phyloP scores from a whole-genome alignment of 2,888 invertebrate species.

The Deroplatys truncata region DNA sequence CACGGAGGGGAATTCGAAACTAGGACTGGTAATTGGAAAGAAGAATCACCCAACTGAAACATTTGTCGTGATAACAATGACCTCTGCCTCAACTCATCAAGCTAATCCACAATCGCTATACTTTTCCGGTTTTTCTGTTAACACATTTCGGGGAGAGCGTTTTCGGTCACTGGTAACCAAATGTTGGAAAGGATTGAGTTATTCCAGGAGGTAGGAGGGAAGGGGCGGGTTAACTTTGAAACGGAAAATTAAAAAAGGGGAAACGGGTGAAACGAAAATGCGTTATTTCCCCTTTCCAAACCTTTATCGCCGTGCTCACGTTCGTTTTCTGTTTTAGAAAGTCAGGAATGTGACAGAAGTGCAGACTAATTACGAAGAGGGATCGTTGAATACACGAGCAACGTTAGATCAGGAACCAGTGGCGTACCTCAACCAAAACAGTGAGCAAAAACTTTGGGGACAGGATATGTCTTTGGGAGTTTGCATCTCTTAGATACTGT shows the following conservation, averaged over 20 bases:
- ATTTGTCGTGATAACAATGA: background rate
- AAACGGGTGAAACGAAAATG: background rate
- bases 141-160: background rate
- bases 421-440: background rate
- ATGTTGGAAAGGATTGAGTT: background rate
- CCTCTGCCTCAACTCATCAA: background rate
- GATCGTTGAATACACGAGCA: background rate
- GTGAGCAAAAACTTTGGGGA: too few relatives aligned
- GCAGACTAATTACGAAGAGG: constrained; percentile 2
- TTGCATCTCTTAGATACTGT: too few relatives aligned
- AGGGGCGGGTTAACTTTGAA: background rate
- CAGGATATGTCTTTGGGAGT: too few relatives aligned
- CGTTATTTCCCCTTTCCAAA: background rate
- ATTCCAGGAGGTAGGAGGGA: background rate
- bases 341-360: constrained; percentile 2
- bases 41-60: background rate
- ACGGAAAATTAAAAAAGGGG: background rate
- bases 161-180: background rate
- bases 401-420: background rate
- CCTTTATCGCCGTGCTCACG: background rate
- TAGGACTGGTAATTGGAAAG: background rate
- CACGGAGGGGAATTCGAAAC: too few relatives aligned
- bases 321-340: background rate
- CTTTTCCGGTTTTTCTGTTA: background rate
- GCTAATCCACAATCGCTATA: background rate